phyloP scores from a whole-genome alignment of 2,888 invertebrate genomes.

The Noctua comes region DNA sequence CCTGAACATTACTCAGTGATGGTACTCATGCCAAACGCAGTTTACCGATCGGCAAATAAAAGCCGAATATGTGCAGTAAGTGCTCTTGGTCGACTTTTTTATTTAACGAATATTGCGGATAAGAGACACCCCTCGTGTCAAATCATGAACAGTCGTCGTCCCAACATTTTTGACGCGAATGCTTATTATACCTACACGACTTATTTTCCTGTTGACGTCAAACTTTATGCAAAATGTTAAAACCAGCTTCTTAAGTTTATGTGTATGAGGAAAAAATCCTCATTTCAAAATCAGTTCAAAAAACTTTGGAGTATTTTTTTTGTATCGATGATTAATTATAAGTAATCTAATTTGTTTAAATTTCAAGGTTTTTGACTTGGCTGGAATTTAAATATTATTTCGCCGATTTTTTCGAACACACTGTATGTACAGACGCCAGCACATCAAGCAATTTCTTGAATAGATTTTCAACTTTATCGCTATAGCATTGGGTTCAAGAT shows the following conservation, averaged over 20 bases:
- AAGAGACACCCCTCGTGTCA: background rate
- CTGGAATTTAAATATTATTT: background rate
- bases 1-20: background rate
- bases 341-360: background rate
- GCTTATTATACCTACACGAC: background rate
- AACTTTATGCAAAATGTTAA: background rate
- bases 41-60: background rate
- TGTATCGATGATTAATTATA: background rate
- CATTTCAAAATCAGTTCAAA: background rate
- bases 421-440: background rate
- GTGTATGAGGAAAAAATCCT: background rate
- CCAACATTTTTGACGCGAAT: background rate
- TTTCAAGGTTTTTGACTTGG: background rate
- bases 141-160: background rate
- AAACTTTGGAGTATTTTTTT: background rate
- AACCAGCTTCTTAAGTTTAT: background rate
- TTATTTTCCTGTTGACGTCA: background rate
- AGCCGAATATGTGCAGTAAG: background rate
- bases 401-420: background rate
- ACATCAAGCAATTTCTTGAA: too few relatives aligned
- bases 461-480: too few relatives aligned
- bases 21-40: background rate
- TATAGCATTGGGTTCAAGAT: too few relatives aligned
- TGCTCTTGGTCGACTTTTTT: background rate
- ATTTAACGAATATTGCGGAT: background rate